Percentiles rank a stretch among this genome's conserved stretches.
Evolutionary conservation across 2,888 invertebrate genomes (phyloP).

Genomic region (Euplagia quadripunctaria): DNA sequence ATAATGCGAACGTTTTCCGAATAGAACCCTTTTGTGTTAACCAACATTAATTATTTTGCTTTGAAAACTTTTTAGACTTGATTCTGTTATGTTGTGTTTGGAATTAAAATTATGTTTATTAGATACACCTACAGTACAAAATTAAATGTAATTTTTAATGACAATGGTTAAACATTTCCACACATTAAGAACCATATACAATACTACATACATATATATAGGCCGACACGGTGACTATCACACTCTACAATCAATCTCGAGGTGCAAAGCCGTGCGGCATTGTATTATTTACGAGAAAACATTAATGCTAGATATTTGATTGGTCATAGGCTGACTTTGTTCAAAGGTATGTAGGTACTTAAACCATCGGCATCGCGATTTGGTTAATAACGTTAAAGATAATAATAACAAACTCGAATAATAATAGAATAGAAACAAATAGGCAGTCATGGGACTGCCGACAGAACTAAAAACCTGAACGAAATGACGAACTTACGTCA

Average conservation of each 20-base stretch:
- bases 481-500: too few species aligned
- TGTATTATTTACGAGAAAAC: not conserved
- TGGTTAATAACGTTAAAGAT: not conserved
- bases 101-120: not conserved
- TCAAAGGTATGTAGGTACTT: not conserved
- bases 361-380: not conserved
- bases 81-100: not conserved
- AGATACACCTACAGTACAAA: not conserved
- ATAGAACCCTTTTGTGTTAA: conserved; percentile 18
- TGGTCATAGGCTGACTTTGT: not conserved
- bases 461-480: too few species aligned
- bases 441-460: too few species aligned
- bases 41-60: conserved; percentile 20
- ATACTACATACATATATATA: not conserved
- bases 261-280: not conserved
- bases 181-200: not conserved
- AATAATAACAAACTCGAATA: too few species aligned
- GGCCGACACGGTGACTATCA: not conserved
- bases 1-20: conserved; percentile 16
- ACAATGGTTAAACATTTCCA: not conserved
- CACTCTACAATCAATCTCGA: too few species aligned
- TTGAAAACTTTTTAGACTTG: not conserved
- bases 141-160: not conserved
- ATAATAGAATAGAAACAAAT: too few species aligned
- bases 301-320: not conserved